Percentiles rank a stretch among this genome's conserved stretches.
These are phyloP conservation scores for Psittacula echo DNA, from an alignment of 2,797 vertebrate genomes.

Conservation along the genomic window DNA sequence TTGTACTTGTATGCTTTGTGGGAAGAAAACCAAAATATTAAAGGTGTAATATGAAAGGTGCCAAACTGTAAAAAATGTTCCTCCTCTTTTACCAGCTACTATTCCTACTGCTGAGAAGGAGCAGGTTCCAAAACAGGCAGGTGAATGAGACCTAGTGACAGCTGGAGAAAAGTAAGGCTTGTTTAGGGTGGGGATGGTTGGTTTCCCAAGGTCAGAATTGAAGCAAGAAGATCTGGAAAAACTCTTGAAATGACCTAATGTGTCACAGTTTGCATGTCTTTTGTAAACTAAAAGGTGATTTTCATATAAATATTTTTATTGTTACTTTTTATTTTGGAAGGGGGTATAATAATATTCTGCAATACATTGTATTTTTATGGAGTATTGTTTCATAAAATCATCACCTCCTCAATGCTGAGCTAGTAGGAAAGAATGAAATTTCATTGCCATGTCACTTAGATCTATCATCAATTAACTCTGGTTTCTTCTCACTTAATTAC, in stretches of 20 bases:
- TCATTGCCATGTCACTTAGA: constrained; percentile 48
- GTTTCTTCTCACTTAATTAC: constrained; percentile 54
- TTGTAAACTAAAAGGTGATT: constrained; percentile 45
- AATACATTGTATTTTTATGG: constrained; percentile 50
- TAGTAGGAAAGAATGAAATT: constrained; percentile 54
- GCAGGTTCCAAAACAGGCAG: background rate
- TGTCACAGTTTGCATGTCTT: background rate
- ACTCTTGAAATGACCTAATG: background rate
- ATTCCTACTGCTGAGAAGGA: background rate
- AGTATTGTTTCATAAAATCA: constrained; percentile 61
- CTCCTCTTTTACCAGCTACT: background rate
- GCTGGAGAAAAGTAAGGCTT: background rate
- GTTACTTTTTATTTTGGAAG: background rate
- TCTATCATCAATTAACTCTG: constrained; percentile 46
- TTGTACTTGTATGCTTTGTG: background rate
- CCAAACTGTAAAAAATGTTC: background rate
- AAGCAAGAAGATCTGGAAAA: background rate
- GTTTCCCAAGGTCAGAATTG: background rate
- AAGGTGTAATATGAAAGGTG: background rate
- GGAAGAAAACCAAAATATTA: background rate
- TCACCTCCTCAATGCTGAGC: background rate
- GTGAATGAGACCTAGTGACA: background rate
- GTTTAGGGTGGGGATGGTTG: background rate
- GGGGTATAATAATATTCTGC: constrained; percentile 15
- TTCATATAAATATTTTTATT: background rate